Evolutionary conservation across 2,888 invertebrate species (phyloP).

Genomic region (Eupeodes luniger): DNA sequence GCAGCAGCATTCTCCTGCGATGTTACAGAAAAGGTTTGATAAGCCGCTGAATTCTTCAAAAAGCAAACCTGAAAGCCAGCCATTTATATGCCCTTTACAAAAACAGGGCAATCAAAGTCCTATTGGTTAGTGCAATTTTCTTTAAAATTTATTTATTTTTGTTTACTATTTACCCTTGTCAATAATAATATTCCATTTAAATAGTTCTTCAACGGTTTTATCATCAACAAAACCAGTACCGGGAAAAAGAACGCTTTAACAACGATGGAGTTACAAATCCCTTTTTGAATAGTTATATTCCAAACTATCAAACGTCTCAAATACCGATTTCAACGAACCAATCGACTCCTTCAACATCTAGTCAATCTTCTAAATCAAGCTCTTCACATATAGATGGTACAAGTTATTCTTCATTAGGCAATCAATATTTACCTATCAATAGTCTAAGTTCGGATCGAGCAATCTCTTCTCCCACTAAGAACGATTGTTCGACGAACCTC

Average conservation of each 20-base stretch:
- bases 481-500: conserved; percentile 31
- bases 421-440: conserved; percentile 72
- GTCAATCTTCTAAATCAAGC: conserved; percentile 80
- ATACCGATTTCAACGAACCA: conserved; percentile 78
- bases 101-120: conserved; percentile 90
- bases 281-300: conserved; percentile 82
- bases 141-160: neutral
- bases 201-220: conserved; percentile 90
- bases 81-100: conserved; percentile 77
- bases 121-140: conserved; percentile 83
- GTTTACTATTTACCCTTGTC: too few relatives aligned
- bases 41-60: conserved; percentile 77
- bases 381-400: conserved; percentile 73
- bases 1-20: conserved; percentile 60
- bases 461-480: conserved; percentile 74
- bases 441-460: conserved; percentile 59
- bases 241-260: conserved; percentile 84
- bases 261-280: conserved; percentile 81
- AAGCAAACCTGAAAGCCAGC: conserved; percentile 75
- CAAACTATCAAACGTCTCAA: conserved; percentile 77
- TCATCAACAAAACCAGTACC: conserved; percentile 90
- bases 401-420: conserved; percentile 46
- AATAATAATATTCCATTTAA: neutral
- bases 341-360: conserved; percentile 81
- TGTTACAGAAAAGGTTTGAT: conserved; percentile 63